These are phyloP conservation scores for Eristalinus sepulchralis DNA, from an alignment of 2,888 invertebrate species.

Conservation along the genomic window DNA sequence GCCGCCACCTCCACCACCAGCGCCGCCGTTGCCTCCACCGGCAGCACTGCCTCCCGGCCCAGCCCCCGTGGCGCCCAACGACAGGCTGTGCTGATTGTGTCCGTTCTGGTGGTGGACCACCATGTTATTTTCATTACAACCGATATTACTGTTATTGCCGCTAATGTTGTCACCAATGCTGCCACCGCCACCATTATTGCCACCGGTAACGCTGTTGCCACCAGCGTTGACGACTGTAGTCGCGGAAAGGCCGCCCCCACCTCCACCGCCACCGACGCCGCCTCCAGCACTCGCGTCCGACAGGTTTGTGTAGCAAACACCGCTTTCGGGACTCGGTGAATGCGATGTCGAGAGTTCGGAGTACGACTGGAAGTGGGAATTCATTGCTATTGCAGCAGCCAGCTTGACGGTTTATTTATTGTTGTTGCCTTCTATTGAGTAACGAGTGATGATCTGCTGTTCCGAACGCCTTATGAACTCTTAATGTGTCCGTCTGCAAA, in stretches of 20 bases:
- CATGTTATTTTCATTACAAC: constrained; percentile 69
- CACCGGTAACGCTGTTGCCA: constrained; percentile 27
- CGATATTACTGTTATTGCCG: constrained; percentile 49
- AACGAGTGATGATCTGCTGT: background rate
- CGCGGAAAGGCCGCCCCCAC: constrained; percentile 35
- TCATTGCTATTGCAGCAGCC: constrained; percentile 93
- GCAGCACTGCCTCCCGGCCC: background rate
- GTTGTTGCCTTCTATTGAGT: background rate
- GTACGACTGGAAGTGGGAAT: constrained; percentile 93
- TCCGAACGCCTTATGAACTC: background rate
- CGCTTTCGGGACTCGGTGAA: constrained; percentile 87
- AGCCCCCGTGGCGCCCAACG: constrained; percentile 31
- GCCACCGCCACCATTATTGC: constrained; percentile 39
- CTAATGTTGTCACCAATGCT: constrained; percentile 55
- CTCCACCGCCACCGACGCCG: constrained; percentile 27
- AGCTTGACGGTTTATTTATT: constrained; percentile 83
- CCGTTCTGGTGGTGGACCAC: constrained; percentile 72
- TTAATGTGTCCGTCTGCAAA: background rate
- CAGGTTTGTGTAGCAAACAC: constrained; percentile 83
- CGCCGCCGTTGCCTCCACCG: background rate
- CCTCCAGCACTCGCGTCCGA: constrained; percentile 75
- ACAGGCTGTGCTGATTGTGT: constrained; percentile 56
- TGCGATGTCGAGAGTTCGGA: constrained; percentile 88
- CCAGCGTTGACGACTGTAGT: constrained; percentile 23
- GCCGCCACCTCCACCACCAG: background rate